These are phyloP conservation scores for Spisula subtruncata DNA, from an alignment of 2,888 invertebrate genomes.

Conservation along the genomic window DNA sequence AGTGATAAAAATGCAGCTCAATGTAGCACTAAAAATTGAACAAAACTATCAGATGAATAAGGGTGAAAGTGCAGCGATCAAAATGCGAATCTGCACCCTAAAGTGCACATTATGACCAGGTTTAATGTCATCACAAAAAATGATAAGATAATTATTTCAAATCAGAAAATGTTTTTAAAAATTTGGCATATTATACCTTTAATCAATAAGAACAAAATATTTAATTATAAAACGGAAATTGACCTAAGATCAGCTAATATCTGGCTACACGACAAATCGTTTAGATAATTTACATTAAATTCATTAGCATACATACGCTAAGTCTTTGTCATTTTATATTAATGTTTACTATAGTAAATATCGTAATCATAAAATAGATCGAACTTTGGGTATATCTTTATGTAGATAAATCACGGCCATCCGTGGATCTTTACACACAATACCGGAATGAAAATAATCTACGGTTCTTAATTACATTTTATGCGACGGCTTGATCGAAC, in stretches of 20 bases:
- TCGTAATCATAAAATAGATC: background rate
- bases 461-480: conserved; percentile 2
- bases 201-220: background rate
- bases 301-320: background rate
- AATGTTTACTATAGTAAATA: background rate
- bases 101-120: too few species aligned
- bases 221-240: conserved; percentile 8
- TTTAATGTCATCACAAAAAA: too few species aligned
- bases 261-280: background rate
- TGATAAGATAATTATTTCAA: too few species aligned
- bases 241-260: background rate
- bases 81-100: too few species aligned
- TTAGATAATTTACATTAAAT: background rate
- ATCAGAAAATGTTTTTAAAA: too few species aligned
- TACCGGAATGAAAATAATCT: conserved; percentile 2
- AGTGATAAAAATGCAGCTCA: too few species aligned
- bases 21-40: too few species aligned
- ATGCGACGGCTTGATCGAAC: background rate
- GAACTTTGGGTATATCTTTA: conserved; percentile 8
- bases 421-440: background rate
- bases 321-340: background rate
- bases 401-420: background rate
- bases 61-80: too few species aligned
- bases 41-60: too few species aligned
- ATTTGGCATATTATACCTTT: too few species aligned